These are phyloP conservation scores for Hemiscyllium ocellatum DNA, from an alignment of 2,113 vertebrate genomes.

Conservation along the genomic window DNA sequence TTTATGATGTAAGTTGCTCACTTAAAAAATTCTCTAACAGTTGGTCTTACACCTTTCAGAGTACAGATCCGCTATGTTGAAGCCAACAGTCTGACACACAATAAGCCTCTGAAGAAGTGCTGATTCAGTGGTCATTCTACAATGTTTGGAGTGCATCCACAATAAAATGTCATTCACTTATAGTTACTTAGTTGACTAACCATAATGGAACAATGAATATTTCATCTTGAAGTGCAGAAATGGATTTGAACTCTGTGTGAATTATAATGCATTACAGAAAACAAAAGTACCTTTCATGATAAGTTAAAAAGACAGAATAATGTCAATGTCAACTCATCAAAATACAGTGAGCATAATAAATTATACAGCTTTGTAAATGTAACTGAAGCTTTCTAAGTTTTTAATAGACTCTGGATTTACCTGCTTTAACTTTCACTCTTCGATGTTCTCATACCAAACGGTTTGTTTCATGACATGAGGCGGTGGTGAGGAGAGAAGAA, in stretches of 20 bases:
- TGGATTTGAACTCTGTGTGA: conserved; percentile 5
- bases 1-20: not conserved
- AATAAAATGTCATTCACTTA: conserved; percentile 37
- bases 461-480: not conserved
- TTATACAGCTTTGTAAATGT: not conserved
- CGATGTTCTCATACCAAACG: not conserved
- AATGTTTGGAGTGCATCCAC: not conserved
- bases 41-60: not conserved
- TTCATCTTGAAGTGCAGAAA: conserved; percentile 31
- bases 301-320: not conserved
- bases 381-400: not conserved
- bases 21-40: not conserved
- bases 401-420: not conserved
- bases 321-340: not conserved
- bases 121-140: not conserved
- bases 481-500: no score
- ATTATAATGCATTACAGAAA: conserved; percentile 2
- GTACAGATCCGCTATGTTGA: not conserved
- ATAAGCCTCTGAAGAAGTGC: not conserved
- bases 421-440: not conserved
- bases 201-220: conserved; percentile 28
- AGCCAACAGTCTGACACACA: not conserved
- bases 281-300: conserved; percentile 21
- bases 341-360: conserved; percentile 12
- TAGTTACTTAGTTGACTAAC: conserved; percentile 12